These are phyloP conservation scores for Anguilla megastoma DNA, from an alignment of 2,797 vertebrate species.

Conservation along the genomic window DNA sequence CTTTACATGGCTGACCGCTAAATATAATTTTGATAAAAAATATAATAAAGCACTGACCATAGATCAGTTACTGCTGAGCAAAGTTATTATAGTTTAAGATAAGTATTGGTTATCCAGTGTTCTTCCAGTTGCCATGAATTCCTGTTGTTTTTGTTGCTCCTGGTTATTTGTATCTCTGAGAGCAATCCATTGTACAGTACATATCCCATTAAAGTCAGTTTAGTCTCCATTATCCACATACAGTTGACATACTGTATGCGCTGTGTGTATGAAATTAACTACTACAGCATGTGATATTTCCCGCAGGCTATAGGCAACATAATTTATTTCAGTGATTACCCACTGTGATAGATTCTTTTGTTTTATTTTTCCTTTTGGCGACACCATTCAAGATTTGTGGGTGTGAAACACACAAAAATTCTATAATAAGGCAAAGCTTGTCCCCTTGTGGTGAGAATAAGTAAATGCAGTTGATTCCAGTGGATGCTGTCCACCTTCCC, in stretches of 20 bases:
- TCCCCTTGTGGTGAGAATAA: background rate
- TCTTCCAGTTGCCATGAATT: background rate
- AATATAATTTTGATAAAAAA: background rate
- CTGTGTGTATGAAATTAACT: background rate
- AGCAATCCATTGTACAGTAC: background rate
- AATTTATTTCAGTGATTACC: background rate
- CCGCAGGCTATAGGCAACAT: background rate
- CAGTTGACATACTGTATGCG: background rate
- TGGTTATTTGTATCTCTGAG: background rate
- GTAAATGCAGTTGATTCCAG: background rate
- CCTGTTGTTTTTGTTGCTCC: background rate
- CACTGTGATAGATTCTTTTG: background rate
- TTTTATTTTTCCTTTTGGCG: background rate
- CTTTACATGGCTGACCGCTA: background rate
- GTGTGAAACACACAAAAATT: background rate
- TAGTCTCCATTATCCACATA: background rate
- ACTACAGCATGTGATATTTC: background rate
- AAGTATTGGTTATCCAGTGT: background rate
- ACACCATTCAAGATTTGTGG: background rate
- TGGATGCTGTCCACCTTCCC: background rate
- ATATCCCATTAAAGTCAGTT: background rate
- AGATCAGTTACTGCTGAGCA: background rate
- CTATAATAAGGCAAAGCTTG: background rate
- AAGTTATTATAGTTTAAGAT: background rate
- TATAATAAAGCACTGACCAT: background rate